phyloP scores from a whole-genome alignment of 1,140 invertebrate genomes.

The Papilio dardanus region DNA sequence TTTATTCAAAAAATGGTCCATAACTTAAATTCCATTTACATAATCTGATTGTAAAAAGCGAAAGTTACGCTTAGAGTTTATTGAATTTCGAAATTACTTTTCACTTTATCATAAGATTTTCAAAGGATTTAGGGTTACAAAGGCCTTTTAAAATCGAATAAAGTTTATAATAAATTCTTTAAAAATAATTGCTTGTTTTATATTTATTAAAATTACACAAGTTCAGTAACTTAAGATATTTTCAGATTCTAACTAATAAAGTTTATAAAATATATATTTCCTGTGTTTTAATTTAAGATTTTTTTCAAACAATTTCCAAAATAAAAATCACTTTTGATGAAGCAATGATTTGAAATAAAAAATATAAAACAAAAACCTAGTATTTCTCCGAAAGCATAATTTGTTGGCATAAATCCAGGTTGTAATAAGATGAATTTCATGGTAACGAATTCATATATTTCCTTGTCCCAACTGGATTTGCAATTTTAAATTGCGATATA shows the following conservation, averaged over 20 bases:
- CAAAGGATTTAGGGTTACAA: conserved; percentile 13
- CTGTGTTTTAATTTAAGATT: too few species aligned
- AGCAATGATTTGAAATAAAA: neutral
- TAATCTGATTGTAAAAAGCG: conserved; percentile 1
- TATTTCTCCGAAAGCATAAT: conserved; percentile 16
- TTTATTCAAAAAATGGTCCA: neutral
- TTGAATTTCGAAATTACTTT: conserved; percentile 17
- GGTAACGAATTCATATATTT: conserved; percentile 27
- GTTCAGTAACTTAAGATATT: too few species aligned
- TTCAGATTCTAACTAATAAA: too few species aligned
- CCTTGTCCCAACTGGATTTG: conserved; percentile 11
- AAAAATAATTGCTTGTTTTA: neutral
- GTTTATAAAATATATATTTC: too few species aligned
- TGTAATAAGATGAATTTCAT: conserved; percentile 24
- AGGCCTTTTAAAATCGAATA: conserved; percentile 5
- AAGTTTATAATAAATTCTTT: conserved; percentile 9
- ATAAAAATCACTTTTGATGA: neutral
- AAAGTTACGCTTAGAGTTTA: conserved; percentile 1
- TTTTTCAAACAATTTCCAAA: too few species aligned
- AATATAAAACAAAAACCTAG: neutral
- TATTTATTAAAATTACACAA: neutral
- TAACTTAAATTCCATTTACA: conserved; percentile 8
- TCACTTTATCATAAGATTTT: conserved; percentile 8
- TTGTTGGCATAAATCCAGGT: conserved; percentile 14
- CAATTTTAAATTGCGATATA: conserved; percentile 9